A percentile compares a stretch with the other conserved stretches of the same genome.
Conservation (phyloP, 1,140 invertebrate genomes). For the Cephus cinctus region DNA sequence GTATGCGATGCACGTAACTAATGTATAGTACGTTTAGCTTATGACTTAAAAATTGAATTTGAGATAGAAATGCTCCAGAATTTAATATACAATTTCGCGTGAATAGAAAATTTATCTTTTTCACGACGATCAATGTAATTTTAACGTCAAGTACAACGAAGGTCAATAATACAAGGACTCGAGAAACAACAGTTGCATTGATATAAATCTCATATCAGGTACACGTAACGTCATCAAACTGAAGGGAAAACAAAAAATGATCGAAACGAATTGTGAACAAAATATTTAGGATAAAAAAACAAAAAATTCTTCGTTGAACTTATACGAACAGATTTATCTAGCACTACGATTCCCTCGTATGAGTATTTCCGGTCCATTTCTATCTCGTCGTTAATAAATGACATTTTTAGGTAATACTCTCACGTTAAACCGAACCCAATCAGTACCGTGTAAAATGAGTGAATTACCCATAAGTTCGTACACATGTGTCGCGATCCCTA, state of each 20-base stretch:
- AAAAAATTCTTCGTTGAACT: no score
- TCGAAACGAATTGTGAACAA: no score
- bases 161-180: not conserved
- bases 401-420: constrained; percentile 32
- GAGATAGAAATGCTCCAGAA: constrained; percentile 40
- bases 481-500: constrained; percentile 9
- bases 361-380: constrained; percentile 24
- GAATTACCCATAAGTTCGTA: constrained; percentile 8
- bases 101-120: no score
- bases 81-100: not conserved
- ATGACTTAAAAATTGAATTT: constrained; percentile 40
- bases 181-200: not conserved
- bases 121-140: no score
- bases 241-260: not conserved
- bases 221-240: not conserved
- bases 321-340: no score
- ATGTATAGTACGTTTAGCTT: constrained; percentile 47
- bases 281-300: no score
- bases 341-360: no score
- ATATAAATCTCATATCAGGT: not conserved
- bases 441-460: constrained; percentile 6
- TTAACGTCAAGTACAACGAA: no score
- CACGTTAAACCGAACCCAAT: constrained; percentile 25
- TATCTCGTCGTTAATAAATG: constrained; percentile 24
- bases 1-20: constrained; percentile 47